Evolutionary conservation across 2,113 vertebrate genomes (phyloP).

Genomic region (Gallinago jamesoni): DNA sequence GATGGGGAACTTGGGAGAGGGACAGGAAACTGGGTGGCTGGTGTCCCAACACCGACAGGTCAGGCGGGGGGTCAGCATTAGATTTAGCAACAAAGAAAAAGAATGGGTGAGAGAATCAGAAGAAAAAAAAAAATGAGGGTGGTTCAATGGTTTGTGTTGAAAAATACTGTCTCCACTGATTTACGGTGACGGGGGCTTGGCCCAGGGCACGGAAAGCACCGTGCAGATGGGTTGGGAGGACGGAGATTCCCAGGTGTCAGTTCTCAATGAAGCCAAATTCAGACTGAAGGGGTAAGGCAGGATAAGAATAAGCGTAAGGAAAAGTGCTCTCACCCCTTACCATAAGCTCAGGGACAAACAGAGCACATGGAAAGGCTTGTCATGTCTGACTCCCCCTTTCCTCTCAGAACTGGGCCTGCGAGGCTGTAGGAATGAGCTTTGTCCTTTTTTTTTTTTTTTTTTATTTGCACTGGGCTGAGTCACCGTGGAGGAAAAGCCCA

Average conservation of each 20-base stretch:
- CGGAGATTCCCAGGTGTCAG: not conserved
- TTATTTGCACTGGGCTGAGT: not conserved
- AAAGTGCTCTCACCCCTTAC: not conserved
- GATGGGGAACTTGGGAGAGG: not conserved
- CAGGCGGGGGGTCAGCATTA: not conserved
- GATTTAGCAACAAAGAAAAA: not conserved
- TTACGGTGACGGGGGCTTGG: not conserved
- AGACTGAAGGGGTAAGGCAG: not conserved
- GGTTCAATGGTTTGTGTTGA: not conserved
- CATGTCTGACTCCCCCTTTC: not conserved
- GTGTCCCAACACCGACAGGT: not conserved
- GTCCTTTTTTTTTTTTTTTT: not conserved
- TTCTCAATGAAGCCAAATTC: not conserved
- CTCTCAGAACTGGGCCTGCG: not conserved
- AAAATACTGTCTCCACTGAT: not conserved
- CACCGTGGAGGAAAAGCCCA: not conserved
- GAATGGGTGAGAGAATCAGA: not conserved
- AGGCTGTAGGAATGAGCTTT: not conserved
- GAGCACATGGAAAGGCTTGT: not conserved
- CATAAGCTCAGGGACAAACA: not conserved
- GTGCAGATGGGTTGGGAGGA: not conserved
- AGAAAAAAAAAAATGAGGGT: not conserved
- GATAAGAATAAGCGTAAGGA: rapidly evolving
- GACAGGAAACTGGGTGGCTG: not conserved
- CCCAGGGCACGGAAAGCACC: not conserved